Evolutionary conservation across 1,140 invertebrate species (phyloP), one percentile per base, ranked within the genome.

Genomic region (Trissolcus basalis): DNA sequence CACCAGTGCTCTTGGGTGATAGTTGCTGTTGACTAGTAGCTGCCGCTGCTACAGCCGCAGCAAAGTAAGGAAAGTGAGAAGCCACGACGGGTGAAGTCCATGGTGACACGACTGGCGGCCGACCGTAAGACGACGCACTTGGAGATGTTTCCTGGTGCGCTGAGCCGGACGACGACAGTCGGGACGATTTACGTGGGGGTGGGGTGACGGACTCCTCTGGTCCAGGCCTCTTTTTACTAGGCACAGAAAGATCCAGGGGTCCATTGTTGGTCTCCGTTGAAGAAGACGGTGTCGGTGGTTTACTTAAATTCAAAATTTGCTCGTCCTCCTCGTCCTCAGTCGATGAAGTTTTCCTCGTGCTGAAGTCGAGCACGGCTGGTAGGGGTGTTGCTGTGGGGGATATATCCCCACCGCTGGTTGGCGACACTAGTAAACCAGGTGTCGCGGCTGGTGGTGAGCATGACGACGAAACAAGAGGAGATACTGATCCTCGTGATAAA

Each of bases 71-170:
- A 68, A 94, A 90, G 79, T 93, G 92, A 8, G 91, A 90, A 4
- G 92, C 91, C n/a, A 94, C 93, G 4, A 94, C 91, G 0, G 93
- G 93, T 0, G 93, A 93, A 19, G 93, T 91, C 94, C 94, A 95
- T 0, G 93, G 92, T 0, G 93, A 92, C 0, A 93, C 90, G 7
- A 91, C 89, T 1, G 89, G 88, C 0, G 92, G 90, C 74, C 93
- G 92, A 47, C 90, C 92, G 43, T 92, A 93, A 0, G 90, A 81
- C 0, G 86, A 80, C n/a, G 79, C 78, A 47, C 81, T 79, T 0
- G 86, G 72, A 0, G 84, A 67, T 1, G 80, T 53, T 15, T 88
- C 87, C 47, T 85, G 86, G 48, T 87, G 86, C 36, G 81, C 33
- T 16, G 84, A 19, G 41, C 82, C 55, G 15, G 88, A 50, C 36